These are phyloP conservation scores for Vireo griseus DNA, from an alignment of 2,797 vertebrate genomes.

Conservation along the genomic window DNA sequence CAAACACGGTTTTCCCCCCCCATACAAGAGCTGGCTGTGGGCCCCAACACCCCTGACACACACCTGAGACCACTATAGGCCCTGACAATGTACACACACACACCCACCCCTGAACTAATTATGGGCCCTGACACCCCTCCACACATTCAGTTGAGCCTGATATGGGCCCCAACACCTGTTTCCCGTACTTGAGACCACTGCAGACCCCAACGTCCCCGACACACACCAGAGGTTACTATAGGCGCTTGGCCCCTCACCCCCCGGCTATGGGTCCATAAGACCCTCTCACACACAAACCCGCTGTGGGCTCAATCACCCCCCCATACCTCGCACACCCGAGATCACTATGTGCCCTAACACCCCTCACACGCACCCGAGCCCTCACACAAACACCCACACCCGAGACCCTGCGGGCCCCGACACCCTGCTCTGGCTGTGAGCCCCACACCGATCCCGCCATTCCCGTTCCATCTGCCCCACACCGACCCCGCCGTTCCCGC, in stretches of 20 bases:
- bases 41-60: rapidly evolving
- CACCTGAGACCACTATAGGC: rapidly evolving
- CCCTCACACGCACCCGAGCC: neutral
- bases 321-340: neutral
- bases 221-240: neutral
- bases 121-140: too few species aligned
- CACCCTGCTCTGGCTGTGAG: neutral
- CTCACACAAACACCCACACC: neutral
- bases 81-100: neutral
- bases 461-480: too few species aligned
- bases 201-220: rapidly evolving
- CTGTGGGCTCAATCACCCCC: too few species aligned
- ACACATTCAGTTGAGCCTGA: too few species aligned
- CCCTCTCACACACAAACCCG: neutral
- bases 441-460: too few species aligned
- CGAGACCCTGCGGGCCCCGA: neutral
- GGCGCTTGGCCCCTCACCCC: neutral
- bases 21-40: neutral
- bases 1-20: rapidly evolving
- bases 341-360: rapidly evolving
- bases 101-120: too few species aligned
- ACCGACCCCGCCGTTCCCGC: neutral
- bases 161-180: rapidly evolving
- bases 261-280: rapidly evolving
- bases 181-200: too few species aligned